Evolutionary conservation across 2,888 invertebrate genomes (phyloP).

Genomic region (Leptinotarsa juncta): DNA sequence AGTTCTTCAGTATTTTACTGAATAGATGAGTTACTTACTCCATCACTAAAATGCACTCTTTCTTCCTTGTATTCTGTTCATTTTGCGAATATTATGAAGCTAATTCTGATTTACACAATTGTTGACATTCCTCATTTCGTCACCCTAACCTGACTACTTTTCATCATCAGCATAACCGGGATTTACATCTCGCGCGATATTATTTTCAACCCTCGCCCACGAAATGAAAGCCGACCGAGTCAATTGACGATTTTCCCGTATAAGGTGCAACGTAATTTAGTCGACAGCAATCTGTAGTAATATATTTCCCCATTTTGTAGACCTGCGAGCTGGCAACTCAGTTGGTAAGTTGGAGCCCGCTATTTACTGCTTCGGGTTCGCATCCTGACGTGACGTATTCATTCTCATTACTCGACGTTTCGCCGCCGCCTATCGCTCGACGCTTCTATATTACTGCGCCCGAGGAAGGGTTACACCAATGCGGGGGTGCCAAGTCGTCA

Average conservation of each 20-base stretch:
- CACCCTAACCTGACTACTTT: not conserved
- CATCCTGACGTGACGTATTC: constrained; percentile 64
- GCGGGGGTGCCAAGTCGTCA: not conserved
- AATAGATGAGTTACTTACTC: too few species aligned
- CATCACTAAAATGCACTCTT: too few species aligned
- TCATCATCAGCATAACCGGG: not conserved
- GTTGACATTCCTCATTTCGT: not conserved
- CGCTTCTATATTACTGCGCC: constrained; percentile 56
- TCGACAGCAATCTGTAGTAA: constrained; percentile 61
- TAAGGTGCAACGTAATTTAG: constrained; percentile 57
- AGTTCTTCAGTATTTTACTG: too few species aligned
- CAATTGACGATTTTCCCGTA: constrained; percentile 10
- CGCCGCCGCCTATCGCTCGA: constrained; percentile 57
- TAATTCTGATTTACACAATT: too few species aligned
- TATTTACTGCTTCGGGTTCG: constrained; percentile 62
- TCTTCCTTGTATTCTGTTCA: too few species aligned
- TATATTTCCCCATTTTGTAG: constrained; percentile 46
- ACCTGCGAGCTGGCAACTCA: constrained; percentile 46
- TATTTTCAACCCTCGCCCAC: not conserved
- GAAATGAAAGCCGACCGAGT: not conserved
- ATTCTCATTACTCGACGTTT: constrained; percentile 64
- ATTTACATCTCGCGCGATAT: not conserved
- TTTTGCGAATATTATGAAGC: too few species aligned
- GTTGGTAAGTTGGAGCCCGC: constrained; percentile 52
- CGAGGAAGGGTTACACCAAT: constrained; percentile 56